Base-by-base conservation (phyloP, 2,888 invertebrate genomes). In the Stomorhina lunata region DNA sequence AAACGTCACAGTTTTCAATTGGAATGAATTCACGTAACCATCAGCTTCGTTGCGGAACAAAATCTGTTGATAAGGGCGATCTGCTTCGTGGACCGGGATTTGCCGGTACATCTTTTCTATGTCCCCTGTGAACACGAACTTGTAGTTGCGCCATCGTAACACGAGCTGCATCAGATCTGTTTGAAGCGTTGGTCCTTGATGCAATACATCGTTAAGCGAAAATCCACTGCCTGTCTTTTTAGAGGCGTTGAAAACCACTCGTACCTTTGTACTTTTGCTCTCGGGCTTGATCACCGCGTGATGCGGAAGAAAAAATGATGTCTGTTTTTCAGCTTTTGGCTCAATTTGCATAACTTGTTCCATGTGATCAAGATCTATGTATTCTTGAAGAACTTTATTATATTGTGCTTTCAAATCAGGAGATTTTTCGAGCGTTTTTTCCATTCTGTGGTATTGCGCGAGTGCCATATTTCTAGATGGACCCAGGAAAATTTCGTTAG, bases 21-120 rank as follows among this genome's bases (percentile, higher is more conserved):
- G 55, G 25, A 57, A 84, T 4, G 76, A 59, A 32, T 81, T 55
- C 1, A 84, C 22, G 0, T 25, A 17, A 1, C 29, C 5, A 2
- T 71, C 22, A 0, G 43, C n/a, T 3, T 48, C n/a, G 1, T 48
- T 6, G 0, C 84, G 73, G 34, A 79, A 84, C 0, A 84, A 4
- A 2, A 86, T 79, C 1, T 82, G 59, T 37, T 85, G 84, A 61
- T 78, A 84, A 6, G 72, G 43, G 6, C 71, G 61, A 40, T 85
- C 81, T 4, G 22, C 25, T 6, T 69, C 27, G 5, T 82, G 53
- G 1, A 84, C 50, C 20, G 57, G 53, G 3, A 85, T 78, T 25
- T 85, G 84, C 1, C 84, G 77, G 15, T 82, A 84, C 81, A 85
- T 84, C 12, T 86, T 85, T 22, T 84, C 32, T 2, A 85, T 72